A percentile compares a stretch with the other conserved stretches of the same genome.
Conservation (phyloP, 2,888 invertebrate species). For the Tipula confusa region DNA sequence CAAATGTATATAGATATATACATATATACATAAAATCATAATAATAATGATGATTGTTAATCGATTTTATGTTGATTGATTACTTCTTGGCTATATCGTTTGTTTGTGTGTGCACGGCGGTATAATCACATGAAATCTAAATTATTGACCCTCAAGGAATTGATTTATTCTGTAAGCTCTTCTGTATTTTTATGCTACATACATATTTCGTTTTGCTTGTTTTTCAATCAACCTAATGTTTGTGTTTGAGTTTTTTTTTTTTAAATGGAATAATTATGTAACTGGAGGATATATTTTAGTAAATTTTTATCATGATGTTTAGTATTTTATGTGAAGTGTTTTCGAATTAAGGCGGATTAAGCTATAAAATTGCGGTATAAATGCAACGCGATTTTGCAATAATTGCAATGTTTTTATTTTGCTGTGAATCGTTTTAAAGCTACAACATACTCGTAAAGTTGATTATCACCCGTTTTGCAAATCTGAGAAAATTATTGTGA, state of each 20-base stretch:
- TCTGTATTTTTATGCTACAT: neutral
- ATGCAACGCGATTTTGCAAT: neutral
- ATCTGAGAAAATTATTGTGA: too few relatives aligned
- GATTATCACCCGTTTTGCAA: neutral
- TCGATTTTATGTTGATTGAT: slow-evolving; percentile 20
- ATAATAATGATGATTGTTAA: slow-evolving; percentile 16
- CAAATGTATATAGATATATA: neutral
- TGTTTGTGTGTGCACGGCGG: neutral
- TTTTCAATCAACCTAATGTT: neutral
- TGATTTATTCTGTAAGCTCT: neutral
- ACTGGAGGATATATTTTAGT: neutral
- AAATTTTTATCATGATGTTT: neutral
- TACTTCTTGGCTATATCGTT: neutral
- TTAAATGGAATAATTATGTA: neutral
- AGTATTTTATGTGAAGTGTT: neutral
- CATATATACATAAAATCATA: neutral
- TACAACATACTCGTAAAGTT: neutral
- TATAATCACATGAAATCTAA: neutral
- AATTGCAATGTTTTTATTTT: too few relatives aligned
- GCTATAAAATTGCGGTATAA: neutral
- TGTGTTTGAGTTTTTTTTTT: neutral
- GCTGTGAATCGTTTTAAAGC: neutral
- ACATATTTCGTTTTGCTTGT: neutral
- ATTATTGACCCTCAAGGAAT: neutral
- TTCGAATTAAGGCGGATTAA: neutral